Evolutionary conservation across 2,888 invertebrate genomes (phyloP).

Genomic region (Synergus gifuensis): DNA sequence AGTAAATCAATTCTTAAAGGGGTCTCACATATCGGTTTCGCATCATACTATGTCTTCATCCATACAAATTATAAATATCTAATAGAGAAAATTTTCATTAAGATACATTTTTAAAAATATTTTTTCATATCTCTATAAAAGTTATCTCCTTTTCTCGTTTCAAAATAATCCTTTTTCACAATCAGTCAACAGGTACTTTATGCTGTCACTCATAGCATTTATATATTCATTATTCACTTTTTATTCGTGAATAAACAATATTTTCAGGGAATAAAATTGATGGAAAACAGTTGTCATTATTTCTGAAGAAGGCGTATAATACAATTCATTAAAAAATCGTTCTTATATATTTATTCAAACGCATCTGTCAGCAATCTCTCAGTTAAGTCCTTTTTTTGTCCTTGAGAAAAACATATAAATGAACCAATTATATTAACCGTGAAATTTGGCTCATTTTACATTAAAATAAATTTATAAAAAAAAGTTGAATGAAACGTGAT

Average conservation of each 20-base stretch:
- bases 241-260: constrained; percentile 21
- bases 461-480: neutral
- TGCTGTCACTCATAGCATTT: neutral
- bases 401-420: neutral
- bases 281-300: neutral
- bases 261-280: neutral
- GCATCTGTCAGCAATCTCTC: neutral
- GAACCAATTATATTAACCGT: too few species aligned
- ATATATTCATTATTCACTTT: neutral
- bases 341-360: neutral
- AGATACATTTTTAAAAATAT: neutral
- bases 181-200: neutral
- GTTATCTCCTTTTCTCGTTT: neutral
- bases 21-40: neutral
- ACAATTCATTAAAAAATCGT: neutral
- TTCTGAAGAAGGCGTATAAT: constrained; percentile 1
- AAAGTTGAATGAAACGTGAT: neutral
- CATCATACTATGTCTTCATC: neutral
- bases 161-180: neutral
- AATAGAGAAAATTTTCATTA: neutral
- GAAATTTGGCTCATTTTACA: too few species aligned
- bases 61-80: too few species aligned
- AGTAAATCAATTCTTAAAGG: neutral
- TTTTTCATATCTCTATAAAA: neutral
- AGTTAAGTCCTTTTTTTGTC: neutral